phyloP scores from a whole-genome alignment of 2,888 invertebrate genomes.

The Pheosia gnoma region DNA sequence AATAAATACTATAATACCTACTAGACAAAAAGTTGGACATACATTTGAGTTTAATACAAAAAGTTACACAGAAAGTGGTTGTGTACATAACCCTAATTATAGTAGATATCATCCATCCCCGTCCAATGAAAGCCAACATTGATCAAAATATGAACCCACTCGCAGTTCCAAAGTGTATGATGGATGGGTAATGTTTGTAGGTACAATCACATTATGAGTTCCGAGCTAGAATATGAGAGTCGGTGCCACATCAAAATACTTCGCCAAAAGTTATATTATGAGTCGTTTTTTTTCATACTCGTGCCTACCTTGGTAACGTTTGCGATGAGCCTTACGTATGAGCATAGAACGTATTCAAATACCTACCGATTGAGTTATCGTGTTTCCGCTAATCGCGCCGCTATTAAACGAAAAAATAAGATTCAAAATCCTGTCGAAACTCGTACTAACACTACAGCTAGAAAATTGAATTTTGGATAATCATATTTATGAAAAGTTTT shows the following conservation, averaged over 20 bases:
- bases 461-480: too few species aligned
- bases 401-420: too few species aligned
- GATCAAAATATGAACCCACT: conserved; percentile 52
- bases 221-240: background rate
- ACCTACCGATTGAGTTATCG: too few species aligned
- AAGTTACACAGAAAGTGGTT: conserved; percentile 23
- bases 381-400: too few species aligned
- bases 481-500: too few species aligned
- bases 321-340: too few species aligned
- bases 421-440: too few species aligned
- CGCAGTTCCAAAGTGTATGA: conserved; percentile 41
- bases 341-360: too few species aligned
- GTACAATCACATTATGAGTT: conserved; percentile 22
- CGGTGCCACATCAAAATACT: background rate
- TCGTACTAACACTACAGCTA: too few species aligned
- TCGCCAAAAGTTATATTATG: background rate
- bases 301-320: too few species aligned
- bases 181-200: conserved; percentile 49
- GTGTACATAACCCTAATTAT: conserved; percentile 35
- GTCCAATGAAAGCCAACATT: conserved; percentile 52
- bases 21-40: background rate
- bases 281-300: background rate
- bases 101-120: conserved; percentile 50
- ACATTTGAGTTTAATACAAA: conserved; percentile 18
- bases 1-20: too few species aligned